Evolutionary conservation across 2,113 vertebrate species (phyloP).

Genomic region (Ancistrus triradiatus): DNA sequence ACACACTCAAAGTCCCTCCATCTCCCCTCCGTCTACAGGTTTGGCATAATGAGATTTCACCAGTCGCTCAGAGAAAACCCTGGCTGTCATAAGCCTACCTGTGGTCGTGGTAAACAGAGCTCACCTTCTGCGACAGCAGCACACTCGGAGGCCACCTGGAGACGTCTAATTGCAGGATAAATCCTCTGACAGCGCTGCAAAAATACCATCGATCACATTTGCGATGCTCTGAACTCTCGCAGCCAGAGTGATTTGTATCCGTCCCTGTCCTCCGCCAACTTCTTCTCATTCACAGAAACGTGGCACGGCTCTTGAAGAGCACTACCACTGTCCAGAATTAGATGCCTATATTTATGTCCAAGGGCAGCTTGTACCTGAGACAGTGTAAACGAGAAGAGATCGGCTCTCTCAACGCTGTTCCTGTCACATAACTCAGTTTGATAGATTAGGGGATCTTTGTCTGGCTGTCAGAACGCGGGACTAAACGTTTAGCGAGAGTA

Average conservation of each 20-base stretch:
- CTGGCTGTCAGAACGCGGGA: slow-evolving; percentile 11
- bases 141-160: slow-evolving; percentile 32
- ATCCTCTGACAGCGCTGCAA: slow-evolving; percentile 25
- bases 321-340: slow-evolving; percentile 10
- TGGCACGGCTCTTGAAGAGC: too few species aligned
- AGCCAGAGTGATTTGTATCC: slow-evolving; percentile 24
- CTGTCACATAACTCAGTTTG: slow-evolving; percentile 20
- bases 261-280: slow-evolving; percentile 17
- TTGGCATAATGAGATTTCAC: slow-evolving; percentile 36
- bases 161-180: slow-evolving; percentile 38
- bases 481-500: too few species aligned
- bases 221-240: slow-evolving; percentile 13
- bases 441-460: slow-evolving; percentile 22
- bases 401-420: slow-evolving; percentile 18
- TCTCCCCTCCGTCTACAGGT: slow-evolving; percentile 33
- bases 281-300: slow-evolving; percentile 52
- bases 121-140: slow-evolving; percentile 23
- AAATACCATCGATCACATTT: slow-evolving; percentile 30
- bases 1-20: slow-evolving; percentile 18
- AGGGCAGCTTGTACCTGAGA: slow-evolving; percentile 1
- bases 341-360: slow-evolving; percentile 22
- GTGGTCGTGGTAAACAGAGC: slow-evolving; percentile 22
- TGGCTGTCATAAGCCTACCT: slow-evolving; percentile 41
- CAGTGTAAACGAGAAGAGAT: slow-evolving; percentile 1
- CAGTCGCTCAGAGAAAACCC: slow-evolving; percentile 29